These are phyloP conservation scores for Agelas oroides DNA, from an alignment of 37 sponge, comb jelly and placozoan genomes.

Conservation along the genomic window DNA sequence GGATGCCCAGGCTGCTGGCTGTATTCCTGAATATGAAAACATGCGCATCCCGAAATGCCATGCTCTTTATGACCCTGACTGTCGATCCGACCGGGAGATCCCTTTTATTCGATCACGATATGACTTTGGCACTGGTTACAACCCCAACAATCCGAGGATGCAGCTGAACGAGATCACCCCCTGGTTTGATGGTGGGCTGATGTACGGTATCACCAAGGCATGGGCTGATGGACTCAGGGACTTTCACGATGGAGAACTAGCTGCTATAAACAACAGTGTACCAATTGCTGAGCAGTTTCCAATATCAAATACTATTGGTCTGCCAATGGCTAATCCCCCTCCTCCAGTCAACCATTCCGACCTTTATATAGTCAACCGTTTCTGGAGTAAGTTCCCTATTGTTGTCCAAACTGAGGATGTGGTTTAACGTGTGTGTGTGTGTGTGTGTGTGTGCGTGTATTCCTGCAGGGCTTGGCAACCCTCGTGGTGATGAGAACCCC, in stretches of 20 bases:
- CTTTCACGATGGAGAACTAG: slow-evolving; percentile 61
- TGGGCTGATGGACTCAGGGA: slow-evolving; percentile 92
- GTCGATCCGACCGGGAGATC: slow-evolving; percentile 71
- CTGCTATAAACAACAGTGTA: slow-evolving; percentile 3
- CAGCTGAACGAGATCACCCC: slow-evolving; percentile 98
- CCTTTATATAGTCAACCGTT: slow-evolving; percentile 81
- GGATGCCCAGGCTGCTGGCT: slow-evolving; percentile 89
- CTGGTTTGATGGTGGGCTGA: slow-evolving; percentile 92
- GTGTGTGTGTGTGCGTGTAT: too few species aligned
- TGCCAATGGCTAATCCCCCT: slow-evolving; percentile 91
- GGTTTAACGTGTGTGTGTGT: too few species aligned
- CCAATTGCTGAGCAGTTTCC: slow-evolving; percentile 42
- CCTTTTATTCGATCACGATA: slow-evolving; percentile 89
- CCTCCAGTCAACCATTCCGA: slow-evolving; percentile 78
- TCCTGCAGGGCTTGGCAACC: slow-evolving; percentile 88
- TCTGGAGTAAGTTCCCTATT: slow-evolving; percentile 82
- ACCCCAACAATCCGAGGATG: slow-evolving; percentile 87
- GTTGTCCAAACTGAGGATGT: too few species aligned
- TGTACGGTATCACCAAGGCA: slow-evolving; percentile 93
- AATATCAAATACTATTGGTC: slow-evolving; percentile 67
- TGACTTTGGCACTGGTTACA: slow-evolving; percentile 83
- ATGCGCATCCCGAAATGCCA: slow-evolving; percentile 89
- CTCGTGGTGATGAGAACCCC: slow-evolving; percentile 96
- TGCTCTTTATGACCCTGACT: slow-evolving; percentile 79
- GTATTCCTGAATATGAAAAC: slow-evolving; percentile 93